Percentiles rank a stretch among this genome's conserved stretches.
phyloP scores from a whole-genome alignment of 1,140 invertebrate species.

The Riptortus pedestris region DNA sequence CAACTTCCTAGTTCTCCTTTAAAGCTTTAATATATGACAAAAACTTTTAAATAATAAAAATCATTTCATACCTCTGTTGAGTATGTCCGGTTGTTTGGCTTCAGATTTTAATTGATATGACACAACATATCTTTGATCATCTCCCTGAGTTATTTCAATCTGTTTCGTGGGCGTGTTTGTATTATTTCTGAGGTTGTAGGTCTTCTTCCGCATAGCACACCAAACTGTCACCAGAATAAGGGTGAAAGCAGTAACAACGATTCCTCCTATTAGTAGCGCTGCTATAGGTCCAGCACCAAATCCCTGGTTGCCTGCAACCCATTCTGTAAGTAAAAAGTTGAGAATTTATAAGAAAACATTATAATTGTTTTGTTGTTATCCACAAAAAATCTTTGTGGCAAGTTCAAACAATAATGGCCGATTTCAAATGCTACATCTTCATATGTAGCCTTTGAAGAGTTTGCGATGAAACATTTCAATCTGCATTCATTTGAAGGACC shows the following conservation, averaged over 20 bases:
- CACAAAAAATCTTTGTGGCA: too few species aligned
- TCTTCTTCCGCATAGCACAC: constrained; percentile 39
- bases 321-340: constrained; percentile 45
- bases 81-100: constrained; percentile 44
- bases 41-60: neutral
- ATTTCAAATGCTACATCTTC: too few species aligned
- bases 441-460: too few species aligned
- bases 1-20: too few species aligned
- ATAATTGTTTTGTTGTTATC: too few species aligned
- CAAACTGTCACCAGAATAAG: constrained; percentile 50
- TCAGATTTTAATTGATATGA: constrained; percentile 43
- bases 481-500: too few species aligned
- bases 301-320: constrained; percentile 39
- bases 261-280: constrained; percentile 42
- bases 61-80: constrained; percentile 41
- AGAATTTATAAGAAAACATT: too few species aligned
- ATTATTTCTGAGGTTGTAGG: constrained; percentile 33
- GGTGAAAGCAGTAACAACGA: constrained; percentile 50
- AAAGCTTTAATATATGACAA: too few species aligned
- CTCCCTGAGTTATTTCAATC: constrained; percentile 43
- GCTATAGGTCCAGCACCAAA: constrained; percentile 19
- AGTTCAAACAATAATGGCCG: too few species aligned
- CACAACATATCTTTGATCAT: constrained; percentile 45
- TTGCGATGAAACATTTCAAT: too few species aligned
- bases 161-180: constrained; percentile 41